These are phyloP conservation scores for Pipistrellus nathusii DNA, from an alignment of 2,797 vertebrate genomes.

Conservation along the genomic window DNA sequence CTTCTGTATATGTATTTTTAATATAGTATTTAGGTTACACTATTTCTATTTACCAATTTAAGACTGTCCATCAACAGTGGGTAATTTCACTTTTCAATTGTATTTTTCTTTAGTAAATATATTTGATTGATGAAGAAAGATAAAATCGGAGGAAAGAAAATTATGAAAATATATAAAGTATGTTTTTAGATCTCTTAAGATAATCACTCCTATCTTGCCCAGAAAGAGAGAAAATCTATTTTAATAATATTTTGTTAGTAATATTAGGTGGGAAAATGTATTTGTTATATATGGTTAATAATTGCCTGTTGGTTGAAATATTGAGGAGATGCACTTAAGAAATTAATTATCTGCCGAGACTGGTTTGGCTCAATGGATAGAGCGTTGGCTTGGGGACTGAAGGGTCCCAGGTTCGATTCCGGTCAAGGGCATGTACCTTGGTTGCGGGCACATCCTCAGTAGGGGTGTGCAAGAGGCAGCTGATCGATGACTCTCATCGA, in stretches of 20 bases:
- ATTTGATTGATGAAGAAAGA: background rate
- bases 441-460: too few relatives aligned
- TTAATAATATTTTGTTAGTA: conserved; percentile 17
- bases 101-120: background rate
- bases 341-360: conserved; percentile 3
- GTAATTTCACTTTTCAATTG: background rate
- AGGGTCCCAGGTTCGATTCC: too few relatives aligned
- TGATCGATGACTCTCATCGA: too few relatives aligned
- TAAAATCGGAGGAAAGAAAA: background rate
- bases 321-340: background rate
- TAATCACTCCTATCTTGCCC: background rate
- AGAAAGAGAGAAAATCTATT: conserved; percentile 12
- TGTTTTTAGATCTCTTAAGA: background rate
- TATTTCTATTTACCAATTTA: background rate
- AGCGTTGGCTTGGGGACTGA: too few relatives aligned
- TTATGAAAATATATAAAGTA: background rate
- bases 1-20: background rate
- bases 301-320: background rate
- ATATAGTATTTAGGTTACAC: background rate
- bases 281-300: background rate
- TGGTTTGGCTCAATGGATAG: too few relatives aligned
- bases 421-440: too few relatives aligned
- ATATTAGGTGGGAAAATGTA: background rate
- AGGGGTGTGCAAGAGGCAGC: too few relatives aligned
- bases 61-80: background rate